A percentile compares a stretch with the other conserved stretches of the same genome.
phyloP scores from a whole-genome alignment of 2,888 invertebrate species.

The Stenodera caucasica region DNA sequence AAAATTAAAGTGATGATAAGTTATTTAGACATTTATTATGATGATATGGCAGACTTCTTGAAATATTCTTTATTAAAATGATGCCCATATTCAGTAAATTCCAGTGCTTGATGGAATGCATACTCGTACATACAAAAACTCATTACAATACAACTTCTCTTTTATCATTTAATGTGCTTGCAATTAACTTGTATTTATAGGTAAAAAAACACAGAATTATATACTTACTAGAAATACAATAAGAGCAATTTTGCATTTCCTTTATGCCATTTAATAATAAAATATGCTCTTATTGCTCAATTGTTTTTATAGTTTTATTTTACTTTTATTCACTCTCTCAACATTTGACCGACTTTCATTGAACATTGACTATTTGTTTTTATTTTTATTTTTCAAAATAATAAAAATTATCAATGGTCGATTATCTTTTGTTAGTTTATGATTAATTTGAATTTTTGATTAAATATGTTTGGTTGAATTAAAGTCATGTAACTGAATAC shows the following conservation, averaged over 20 bases:
- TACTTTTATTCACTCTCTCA: no score
- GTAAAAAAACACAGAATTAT: neutral
- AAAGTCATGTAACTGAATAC: neutral
- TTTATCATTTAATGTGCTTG: slow-evolving; percentile 14
- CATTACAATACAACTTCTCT: slow-evolving; percentile 9
- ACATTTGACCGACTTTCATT: no score
- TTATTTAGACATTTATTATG: slow-evolving; percentile 27
- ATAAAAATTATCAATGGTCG: no score
- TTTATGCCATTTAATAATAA: neutral
- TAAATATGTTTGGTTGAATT: neutral
- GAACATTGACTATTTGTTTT: no score
- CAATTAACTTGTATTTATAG: slow-evolving; percentile 15
- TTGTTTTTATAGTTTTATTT: no score
- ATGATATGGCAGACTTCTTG: slow-evolving; percentile 10
- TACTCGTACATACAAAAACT: slow-evolving; percentile 16
- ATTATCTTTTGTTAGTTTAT: no score
- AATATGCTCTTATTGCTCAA: no score
- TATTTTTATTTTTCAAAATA: no score
- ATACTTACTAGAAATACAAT: neutral
- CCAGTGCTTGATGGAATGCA: slow-evolving; percentile 14
- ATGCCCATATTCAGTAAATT: slow-evolving; percentile 26
- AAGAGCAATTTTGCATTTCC: neutral
- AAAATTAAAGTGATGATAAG: slow-evolving; percentile 12
- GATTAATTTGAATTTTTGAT: neutral
- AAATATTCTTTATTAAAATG: slow-evolving; percentile 18